Evolutionary conservation across 2,113 vertebrate genomes (phyloP).

Genomic region (Hypanus sabinus): DNA sequence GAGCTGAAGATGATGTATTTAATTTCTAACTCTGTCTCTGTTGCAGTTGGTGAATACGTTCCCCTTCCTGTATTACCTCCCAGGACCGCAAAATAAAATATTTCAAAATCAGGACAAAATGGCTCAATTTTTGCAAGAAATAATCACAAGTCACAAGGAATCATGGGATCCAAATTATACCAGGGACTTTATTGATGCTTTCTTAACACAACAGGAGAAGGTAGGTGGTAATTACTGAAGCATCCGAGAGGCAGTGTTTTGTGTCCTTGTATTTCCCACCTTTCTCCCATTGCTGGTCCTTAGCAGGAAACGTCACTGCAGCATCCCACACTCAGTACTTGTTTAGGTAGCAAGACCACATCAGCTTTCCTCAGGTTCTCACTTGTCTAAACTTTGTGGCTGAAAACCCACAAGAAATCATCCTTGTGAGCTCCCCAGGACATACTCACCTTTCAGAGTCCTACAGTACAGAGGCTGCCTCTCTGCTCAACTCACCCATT

Average conservation of each 20-base stretch:
- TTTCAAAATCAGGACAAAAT: constrained; percentile 33
- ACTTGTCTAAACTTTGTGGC: too few relatives aligned
- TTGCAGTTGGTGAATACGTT: constrained; percentile 46
- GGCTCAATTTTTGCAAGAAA: constrained; percentile 31
- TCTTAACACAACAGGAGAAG: constrained; percentile 54
- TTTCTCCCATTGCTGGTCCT: too few relatives aligned
- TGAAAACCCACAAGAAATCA: too few relatives aligned
- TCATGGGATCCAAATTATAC: constrained; percentile 42
- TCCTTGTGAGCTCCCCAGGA: constrained; percentile 39
- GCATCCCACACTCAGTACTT: too few relatives aligned
- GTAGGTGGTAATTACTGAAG: constrained; percentile 43
- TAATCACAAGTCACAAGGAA: constrained; percentile 42
- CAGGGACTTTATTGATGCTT: constrained; percentile 51
- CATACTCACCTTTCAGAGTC: too few relatives aligned
- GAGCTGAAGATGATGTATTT: background rate
- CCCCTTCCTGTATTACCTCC: constrained; percentile 48
- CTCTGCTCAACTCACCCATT: too few relatives aligned
- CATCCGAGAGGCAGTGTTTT: too few relatives aligned
- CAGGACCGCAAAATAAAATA: constrained; percentile 28
- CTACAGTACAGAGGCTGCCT: too few relatives aligned
- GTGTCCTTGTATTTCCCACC: too few relatives aligned
- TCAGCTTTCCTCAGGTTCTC: too few relatives aligned
- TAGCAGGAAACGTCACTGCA: too few relatives aligned
- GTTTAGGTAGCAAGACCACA: too few relatives aligned
- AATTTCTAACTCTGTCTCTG: constrained; percentile 24